phyloP scores from a whole-genome alignment of 2,888 invertebrate species.

The Autographa pulchrina region DNA sequence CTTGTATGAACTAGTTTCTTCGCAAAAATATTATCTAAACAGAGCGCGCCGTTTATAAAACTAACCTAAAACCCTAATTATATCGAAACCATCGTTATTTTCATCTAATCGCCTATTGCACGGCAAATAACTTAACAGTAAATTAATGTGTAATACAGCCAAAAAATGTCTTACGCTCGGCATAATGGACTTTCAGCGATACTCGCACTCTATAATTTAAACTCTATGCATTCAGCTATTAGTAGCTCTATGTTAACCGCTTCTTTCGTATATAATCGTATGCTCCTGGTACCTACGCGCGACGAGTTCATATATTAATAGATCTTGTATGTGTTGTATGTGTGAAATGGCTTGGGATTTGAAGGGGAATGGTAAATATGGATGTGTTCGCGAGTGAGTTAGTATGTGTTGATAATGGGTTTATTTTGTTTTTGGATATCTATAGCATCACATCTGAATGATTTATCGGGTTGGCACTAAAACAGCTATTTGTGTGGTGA shows the following conservation, averaged over 20 bases:
- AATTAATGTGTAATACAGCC: no score
- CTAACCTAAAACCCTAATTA: no score
- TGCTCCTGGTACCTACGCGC: not conserved
- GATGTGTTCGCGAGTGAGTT: not conserved
- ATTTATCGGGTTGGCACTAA: not conserved
- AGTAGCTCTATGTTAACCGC: constrained; percentile 22
- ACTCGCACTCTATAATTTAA: no score
- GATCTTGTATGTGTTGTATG: not conserved
- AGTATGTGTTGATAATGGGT: constrained; percentile 1
- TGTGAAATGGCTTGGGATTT: constrained; percentile 6
- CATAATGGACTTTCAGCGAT: no score
- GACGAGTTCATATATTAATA: constrained; percentile 3
- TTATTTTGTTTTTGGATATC: constrained; percentile 3
- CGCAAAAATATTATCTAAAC: no score
- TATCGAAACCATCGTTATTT: no score
- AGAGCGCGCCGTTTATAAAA: no score
- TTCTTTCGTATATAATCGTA: constrained; percentile 7
- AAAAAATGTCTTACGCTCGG: no score
- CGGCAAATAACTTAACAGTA: no score
- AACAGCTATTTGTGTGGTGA: not conserved
- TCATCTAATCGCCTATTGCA: no score
- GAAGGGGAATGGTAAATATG: constrained; percentile 2
- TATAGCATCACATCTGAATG: not conserved
- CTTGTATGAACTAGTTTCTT: no score
- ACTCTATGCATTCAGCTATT: constrained; percentile 9